A percentile compares a stretch with the other conserved stretches of the same genome.
phyloP scores from a whole-genome alignment of 1,140 invertebrate species.

The Ctenoplectra terminalis region DNA sequence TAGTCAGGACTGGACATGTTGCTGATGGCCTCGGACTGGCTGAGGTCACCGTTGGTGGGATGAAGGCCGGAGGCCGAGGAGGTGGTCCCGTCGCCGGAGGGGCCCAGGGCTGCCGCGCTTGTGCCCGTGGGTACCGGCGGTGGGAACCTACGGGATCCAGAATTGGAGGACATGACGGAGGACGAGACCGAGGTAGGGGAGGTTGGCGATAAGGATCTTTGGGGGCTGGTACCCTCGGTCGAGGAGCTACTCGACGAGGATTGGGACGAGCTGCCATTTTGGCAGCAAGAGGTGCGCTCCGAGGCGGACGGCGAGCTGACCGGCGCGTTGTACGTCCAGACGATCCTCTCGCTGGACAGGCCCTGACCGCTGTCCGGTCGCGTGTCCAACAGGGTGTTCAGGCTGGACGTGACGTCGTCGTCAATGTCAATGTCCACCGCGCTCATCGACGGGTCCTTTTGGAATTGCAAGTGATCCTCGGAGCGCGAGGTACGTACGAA shows the following conservation, averaged over 20 bases:
- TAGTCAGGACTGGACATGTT: slow-evolving; percentile 94
- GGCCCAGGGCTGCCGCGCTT: slow-evolving; percentile 60
- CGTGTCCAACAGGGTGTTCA: slow-evolving; percentile 94
- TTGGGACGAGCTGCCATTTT: slow-evolving; percentile 82
- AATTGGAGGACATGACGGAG: slow-evolving; percentile 91
- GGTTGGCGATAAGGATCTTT: slow-evolving; percentile 88
- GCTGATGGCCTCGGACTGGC: slow-evolving; percentile 91
- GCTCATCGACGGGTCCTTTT: slow-evolving; percentile 89
- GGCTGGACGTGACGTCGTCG: slow-evolving; percentile 95
- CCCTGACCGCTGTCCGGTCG: slow-evolving; percentile 87
- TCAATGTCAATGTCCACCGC: slow-evolving; percentile 95
- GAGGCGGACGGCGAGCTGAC: slow-evolving; percentile 82
- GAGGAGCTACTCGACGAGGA: slow-evolving; percentile 86
- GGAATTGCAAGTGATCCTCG: slow-evolving; percentile 92
- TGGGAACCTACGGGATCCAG: slow-evolving; percentile 82
- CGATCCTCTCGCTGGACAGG: slow-evolving; percentile 86
- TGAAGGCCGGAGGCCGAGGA: slow-evolving; percentile 70
- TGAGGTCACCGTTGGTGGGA: slow-evolving; percentile 85
- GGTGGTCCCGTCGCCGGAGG: slow-evolving; percentile 69
- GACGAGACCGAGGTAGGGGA: slow-evolving; percentile 93
- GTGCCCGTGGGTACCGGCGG: slow-evolving; percentile 55
- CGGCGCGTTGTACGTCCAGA: slow-evolving; percentile 96
- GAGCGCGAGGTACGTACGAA: slow-evolving; percentile 91
- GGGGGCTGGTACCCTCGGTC: slow-evolving; percentile 86
- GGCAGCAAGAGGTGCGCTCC: slow-evolving; percentile 81